Conservation (phyloP, 1,140 invertebrate species). For the Leptinotarsa undecemlineata region DNA sequence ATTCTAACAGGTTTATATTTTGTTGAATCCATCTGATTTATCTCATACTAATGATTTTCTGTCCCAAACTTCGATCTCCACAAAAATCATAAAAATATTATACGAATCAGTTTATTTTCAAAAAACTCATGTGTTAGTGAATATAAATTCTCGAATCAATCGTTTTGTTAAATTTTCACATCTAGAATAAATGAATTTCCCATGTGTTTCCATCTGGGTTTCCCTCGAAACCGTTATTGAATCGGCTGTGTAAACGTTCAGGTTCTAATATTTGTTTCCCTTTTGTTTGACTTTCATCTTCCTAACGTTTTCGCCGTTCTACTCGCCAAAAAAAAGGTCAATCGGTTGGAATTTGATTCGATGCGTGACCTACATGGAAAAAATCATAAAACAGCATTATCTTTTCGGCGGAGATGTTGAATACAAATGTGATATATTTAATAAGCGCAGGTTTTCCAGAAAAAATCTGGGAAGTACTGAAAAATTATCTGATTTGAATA, state of each 20-base stretch:
- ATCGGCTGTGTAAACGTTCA: not conserved
- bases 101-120: too few relatives aligned
- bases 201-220: not conserved
- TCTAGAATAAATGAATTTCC: not conserved
- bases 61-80: too few relatives aligned
- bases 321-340: not conserved
- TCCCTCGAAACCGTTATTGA: not conserved
- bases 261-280: not conserved
- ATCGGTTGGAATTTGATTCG: not conserved
- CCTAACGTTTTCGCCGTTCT: not conserved
- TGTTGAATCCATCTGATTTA: too few relatives aligned
- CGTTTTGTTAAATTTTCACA: too few relatives aligned
- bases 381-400: not conserved
- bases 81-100: too few relatives aligned
- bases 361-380: not conserved
- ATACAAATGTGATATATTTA: not conserved
- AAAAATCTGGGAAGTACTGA: too few relatives aligned
- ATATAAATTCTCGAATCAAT: too few relatives aligned
- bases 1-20: too few relatives aligned
- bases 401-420: not conserved
- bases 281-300: constrained; percentile 5
- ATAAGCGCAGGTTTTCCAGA: too few relatives aligned
- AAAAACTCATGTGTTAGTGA: too few relatives aligned
- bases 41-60: too few relatives aligned
- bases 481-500: too few relatives aligned